A percentile compares a stretch with the other conserved stretches of the same genome.
phyloP scores from a whole-genome alignment of 2,113 vertebrate genomes.

The Passer domesticus region DNA sequence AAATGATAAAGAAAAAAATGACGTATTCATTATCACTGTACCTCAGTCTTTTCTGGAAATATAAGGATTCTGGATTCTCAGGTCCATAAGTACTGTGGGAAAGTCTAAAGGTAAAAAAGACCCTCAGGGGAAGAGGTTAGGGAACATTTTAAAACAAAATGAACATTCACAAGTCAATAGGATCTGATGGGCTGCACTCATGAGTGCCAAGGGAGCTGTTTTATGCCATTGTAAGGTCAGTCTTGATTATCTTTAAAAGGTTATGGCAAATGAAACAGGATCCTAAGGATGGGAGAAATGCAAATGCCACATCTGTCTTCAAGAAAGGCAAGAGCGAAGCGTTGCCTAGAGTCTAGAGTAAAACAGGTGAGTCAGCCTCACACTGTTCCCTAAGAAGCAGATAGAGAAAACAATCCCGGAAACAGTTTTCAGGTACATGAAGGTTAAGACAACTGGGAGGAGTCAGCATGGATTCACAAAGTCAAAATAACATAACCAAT shows the following conservation, averaged over 20 bases:
- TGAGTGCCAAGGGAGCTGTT: accelerated
- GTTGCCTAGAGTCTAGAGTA: neutral
- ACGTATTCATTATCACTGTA: neutral
- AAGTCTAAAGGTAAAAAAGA: neutral
- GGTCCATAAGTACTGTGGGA: neutral
- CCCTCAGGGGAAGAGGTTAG: neutral
- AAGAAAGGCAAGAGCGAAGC: neutral
- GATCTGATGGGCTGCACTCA: neutral
- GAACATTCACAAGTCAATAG: neutral
- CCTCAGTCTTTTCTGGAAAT: neutral
- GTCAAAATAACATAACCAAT: neutral
- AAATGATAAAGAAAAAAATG: neutral
- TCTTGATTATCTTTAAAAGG: neutral
- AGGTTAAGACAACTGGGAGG: neutral
- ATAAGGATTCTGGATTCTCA: neutral
- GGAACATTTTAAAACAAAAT: neutral
- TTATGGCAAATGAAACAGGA: neutral
- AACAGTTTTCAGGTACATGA: neutral
- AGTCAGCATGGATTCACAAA: neutral
- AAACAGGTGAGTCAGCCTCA: neutral
- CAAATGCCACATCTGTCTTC: neutral
- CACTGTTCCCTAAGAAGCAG: neutral
- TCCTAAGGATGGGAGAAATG: neutral
- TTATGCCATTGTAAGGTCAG: neutral
- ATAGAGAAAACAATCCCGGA: neutral